Evolutionary conservation across 2,113 vertebrate species (phyloP).

Genomic region (Pseudonaja textilis): DNA sequence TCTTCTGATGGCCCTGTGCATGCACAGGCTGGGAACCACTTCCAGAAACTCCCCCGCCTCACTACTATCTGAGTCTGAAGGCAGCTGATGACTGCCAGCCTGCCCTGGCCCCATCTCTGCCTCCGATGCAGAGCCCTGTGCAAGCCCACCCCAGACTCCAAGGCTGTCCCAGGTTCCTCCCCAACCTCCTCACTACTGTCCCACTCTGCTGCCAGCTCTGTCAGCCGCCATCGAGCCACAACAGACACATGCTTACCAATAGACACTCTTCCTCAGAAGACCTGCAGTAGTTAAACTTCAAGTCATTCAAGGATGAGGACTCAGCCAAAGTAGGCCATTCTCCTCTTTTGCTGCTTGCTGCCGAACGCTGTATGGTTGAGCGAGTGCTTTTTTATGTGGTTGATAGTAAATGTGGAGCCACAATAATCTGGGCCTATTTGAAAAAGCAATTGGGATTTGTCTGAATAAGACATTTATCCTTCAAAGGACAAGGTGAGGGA

Average conservation of each 20-base stretch:
- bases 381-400: not conserved
- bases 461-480: constrained; percentile 65
- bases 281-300: not conserved
- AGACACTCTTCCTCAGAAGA: not conserved
- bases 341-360: accelerated
- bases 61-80: too few species aligned
- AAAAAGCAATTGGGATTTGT: constrained; percentile 65
- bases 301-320: not conserved
- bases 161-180: too few species aligned
- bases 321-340: not conserved
- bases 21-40: too few species aligned
- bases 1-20: too few species aligned
- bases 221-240: too few species aligned
- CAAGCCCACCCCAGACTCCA: too few species aligned
- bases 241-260: not conserved
- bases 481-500: constrained; percentile 50
- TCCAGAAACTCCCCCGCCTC: too few species aligned
- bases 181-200: too few species aligned
- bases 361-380: not conserved
- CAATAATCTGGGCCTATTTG: constrained; percentile 43
- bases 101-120: too few species aligned
- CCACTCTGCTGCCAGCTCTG: too few species aligned
- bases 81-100: too few species aligned
- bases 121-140: too few species aligned
- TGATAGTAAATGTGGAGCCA: constrained; percentile 23